phyloP scores from a whole-genome alignment of 2,113 vertebrate species.

The Pseudorasbora parva region DNA sequence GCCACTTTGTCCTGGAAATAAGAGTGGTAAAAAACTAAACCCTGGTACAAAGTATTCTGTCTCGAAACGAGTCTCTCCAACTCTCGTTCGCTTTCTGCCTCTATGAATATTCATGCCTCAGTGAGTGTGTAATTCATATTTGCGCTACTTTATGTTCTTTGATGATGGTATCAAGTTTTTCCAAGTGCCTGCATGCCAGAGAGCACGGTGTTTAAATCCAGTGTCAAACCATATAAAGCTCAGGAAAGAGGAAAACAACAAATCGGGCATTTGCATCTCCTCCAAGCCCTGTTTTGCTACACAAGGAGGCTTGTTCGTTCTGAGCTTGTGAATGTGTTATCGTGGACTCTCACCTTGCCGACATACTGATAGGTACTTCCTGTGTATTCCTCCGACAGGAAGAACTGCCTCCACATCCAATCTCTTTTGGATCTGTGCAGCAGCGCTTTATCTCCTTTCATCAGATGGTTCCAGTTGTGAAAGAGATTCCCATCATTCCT shows the following conservation, averaged over 20 bases:
- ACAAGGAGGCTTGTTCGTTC: background rate
- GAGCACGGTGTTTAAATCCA: slow-evolving; percentile 33
- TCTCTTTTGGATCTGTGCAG: slow-evolving; percentile 82
- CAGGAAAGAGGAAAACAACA: slow-evolving; percentile 8
- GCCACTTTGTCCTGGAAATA: slow-evolving; percentile 55
- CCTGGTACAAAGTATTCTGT: slow-evolving; percentile 39
- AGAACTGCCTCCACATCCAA: slow-evolving; percentile 94
- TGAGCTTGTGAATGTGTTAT: background rate
- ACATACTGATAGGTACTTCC: slow-evolving; percentile 86
- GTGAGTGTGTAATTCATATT: slow-evolving; percentile 59
- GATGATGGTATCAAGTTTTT: slow-evolving; percentile 46
- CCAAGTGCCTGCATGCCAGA: slow-evolving; percentile 19
- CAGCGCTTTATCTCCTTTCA: slow-evolving; percentile 67
- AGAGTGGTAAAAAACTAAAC: slow-evolving; percentile 46
- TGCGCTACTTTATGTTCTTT: slow-evolving; percentile 50
- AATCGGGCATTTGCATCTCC: slow-evolving; percentile 25
- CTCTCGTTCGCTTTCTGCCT: background rate
- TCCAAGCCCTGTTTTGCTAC: slow-evolving; percentile 18
- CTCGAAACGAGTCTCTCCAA: slow-evolving; percentile 1
- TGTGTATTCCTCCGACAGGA: slow-evolving; percentile 86
- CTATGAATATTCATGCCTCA: slow-evolving; percentile 56
- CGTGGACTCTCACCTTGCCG: slow-evolving; percentile 81
- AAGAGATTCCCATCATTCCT: slow-evolving; percentile 41
- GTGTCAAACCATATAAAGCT: slow-evolving; percentile 47
- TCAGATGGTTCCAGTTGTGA: slow-evolving; percentile 45